Conservation (phyloP, 2,113 vertebrate genomes). For the Ia io region DNA sequence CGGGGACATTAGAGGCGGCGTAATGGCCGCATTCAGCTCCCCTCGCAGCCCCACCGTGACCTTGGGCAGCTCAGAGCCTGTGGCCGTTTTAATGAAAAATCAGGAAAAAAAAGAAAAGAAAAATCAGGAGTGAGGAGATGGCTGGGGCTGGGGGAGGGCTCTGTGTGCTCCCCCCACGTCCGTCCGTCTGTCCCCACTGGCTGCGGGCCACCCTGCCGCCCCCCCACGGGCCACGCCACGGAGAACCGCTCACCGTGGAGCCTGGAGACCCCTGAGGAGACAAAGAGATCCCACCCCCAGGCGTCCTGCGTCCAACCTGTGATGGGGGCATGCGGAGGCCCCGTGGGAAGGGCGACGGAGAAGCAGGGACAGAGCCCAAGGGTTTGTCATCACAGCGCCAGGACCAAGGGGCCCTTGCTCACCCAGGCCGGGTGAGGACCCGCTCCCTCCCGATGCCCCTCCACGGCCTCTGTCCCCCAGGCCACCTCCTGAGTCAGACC, state of each 20-base stretch:
- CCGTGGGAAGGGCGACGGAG: accelerated
- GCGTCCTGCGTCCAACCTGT: background rate
- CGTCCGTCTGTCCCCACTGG: background rate
- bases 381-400: accelerated
- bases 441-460: background rate
- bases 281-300: background rate
- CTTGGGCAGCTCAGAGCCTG: slow-evolving; percentile 69
- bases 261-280: background rate
- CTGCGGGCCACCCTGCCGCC: background rate
- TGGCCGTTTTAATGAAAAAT: slow-evolving; percentile 80
- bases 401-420: background rate
- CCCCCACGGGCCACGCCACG: accelerated
- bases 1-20: slow-evolving; percentile 64
- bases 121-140: slow-evolving; percentile 75
- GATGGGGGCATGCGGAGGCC: background rate
- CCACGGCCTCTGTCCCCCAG: background rate
- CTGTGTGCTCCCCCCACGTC: accelerated
- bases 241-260: background rate
- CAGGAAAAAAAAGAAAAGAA: slow-evolving; percentile 77
- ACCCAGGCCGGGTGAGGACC: background rate
- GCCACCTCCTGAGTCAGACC: background rate
- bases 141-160: background rate
- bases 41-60: slow-evolving; percentile 76
- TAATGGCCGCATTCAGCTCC: slow-evolving; percentile 78
- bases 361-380: accelerated